These are phyloP conservation scores for Equus przewalskii DNA, from an alignment of 2,113 vertebrate species.

Conservation along the genomic window DNA sequence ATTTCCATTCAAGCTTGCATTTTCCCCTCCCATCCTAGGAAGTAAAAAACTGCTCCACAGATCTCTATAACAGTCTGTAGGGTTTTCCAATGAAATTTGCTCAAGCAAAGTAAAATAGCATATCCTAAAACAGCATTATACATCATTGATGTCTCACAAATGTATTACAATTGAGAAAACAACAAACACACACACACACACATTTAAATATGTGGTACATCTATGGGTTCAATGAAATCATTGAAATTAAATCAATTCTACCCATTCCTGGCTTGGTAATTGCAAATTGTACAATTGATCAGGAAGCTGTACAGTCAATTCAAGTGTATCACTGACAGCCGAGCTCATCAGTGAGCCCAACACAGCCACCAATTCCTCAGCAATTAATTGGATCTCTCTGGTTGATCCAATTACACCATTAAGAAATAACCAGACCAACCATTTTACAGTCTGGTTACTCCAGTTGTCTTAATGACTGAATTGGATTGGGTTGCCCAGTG, in stretches of 20 bases:
- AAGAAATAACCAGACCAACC: conserved; percentile 75
- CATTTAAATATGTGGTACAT: not conserved
- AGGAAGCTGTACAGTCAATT: conserved; percentile 19
- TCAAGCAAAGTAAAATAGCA: not conserved
- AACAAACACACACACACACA: not conserved
- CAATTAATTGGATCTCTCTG: conserved; percentile 77
- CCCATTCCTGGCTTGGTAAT: not conserved
- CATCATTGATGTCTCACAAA: not conserved
- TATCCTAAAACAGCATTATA: conserved; percentile 49
- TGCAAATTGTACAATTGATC: not conserved
- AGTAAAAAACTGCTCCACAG: not conserved
- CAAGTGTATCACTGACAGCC: not conserved
- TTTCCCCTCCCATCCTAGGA: not conserved
- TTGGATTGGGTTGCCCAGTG: conserved; percentile 71
- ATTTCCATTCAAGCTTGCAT: not conserved
- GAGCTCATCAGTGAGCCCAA: conserved; percentile 60
- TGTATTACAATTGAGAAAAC: conserved; percentile 1
- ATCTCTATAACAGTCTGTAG: not conserved
- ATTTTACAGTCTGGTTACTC: conserved; percentile 77
- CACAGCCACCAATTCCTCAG: conserved; percentile 40
- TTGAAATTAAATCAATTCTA: conserved; percentile 28
- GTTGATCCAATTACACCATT: conserved; percentile 68
- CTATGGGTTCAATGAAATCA: not conserved
- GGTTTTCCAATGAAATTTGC: conserved; percentile 26
- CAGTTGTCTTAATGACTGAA: conserved; percentile 67